Conservation (phyloP, 2,888 invertebrate genomes). For the Eulithis testata region DNA sequence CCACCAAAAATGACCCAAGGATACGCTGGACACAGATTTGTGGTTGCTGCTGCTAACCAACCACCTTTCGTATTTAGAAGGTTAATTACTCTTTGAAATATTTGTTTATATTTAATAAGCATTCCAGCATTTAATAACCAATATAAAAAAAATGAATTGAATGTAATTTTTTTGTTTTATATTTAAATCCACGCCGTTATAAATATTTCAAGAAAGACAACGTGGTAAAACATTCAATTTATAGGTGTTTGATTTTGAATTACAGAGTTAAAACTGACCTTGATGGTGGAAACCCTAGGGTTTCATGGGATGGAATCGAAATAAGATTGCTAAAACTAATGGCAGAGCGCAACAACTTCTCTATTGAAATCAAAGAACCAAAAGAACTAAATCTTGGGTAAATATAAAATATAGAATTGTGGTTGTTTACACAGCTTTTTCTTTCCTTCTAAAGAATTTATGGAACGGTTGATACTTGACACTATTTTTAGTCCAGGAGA, state of each 20-base stretch:
- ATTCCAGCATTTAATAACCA: no score
- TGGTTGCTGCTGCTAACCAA: slow-evolving; percentile 88
- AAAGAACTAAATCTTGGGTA: slow-evolving; percentile 69
- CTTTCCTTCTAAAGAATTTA: no score
- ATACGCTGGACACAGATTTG: slow-evolving; percentile 90
- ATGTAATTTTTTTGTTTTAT: no score
- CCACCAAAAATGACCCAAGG: slow-evolving; percentile 87
- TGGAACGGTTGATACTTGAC: no score
- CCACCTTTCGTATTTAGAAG: slow-evolving; percentile 90
- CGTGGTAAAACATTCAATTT: no score
- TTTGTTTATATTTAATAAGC: no score
- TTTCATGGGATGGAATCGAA: slow-evolving; percentile 90
- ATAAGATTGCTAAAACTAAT: slow-evolving; percentile 86
- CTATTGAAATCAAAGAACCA: slow-evolving; percentile 88
- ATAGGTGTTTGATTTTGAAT: background rate
- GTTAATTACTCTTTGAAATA: slow-evolving; percentile 54
- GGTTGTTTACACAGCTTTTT: no score
- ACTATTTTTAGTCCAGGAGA: slow-evolving; percentile 81
- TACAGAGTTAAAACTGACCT: slow-evolving; percentile 69
- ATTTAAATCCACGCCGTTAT: no score
- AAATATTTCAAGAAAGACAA: no score
- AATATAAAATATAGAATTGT: slow-evolving; percentile 1
- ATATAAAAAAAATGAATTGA: no score
- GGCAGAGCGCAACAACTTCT: slow-evolving; percentile 88
- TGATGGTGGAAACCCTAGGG: slow-evolving; percentile 75